These are phyloP conservation scores for Manis javanica DNA, from an alignment of 2,797 vertebrate genomes.

Conservation along the genomic window DNA sequence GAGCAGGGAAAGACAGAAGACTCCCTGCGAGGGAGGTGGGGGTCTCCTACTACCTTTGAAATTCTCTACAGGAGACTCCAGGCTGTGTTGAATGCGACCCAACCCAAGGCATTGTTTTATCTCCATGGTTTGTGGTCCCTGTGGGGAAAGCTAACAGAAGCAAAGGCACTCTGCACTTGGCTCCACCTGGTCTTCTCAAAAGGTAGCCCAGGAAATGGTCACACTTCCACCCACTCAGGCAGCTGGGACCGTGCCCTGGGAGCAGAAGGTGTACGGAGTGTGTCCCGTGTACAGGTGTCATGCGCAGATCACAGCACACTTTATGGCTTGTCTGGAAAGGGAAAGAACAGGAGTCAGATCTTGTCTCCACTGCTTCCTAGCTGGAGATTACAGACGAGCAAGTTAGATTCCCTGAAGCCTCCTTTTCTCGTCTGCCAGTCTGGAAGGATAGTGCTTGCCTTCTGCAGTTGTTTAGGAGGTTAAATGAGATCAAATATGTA, in stretches of 20 bases:
- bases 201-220: not conserved
- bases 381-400: not conserved
- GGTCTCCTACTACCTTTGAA: not conserved
- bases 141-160: not conserved
- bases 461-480: not conserved
- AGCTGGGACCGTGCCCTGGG: rapidly evolving
- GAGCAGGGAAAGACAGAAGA: not conserved
- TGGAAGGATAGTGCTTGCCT: not conserved
- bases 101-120: not conserved
- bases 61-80: not conserved
- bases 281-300: not conserved
- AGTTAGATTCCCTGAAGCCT: not conserved
- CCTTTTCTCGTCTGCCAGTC: constrained; percentile 7
- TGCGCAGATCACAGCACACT: not conserved
- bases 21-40: not conserved
- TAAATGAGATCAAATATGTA: not conserved
- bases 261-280: not conserved
- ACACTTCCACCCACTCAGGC: not conserved
- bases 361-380: not conserved
- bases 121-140: not conserved
- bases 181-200: not conserved
- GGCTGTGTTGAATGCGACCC: not conserved
- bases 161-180: not conserved
- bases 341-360: not conserved
- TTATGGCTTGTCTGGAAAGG: not conserved